Evolutionary conservation across 2,888 invertebrate species (phyloP).

Genomic region (Bellardia pandia): DNA sequence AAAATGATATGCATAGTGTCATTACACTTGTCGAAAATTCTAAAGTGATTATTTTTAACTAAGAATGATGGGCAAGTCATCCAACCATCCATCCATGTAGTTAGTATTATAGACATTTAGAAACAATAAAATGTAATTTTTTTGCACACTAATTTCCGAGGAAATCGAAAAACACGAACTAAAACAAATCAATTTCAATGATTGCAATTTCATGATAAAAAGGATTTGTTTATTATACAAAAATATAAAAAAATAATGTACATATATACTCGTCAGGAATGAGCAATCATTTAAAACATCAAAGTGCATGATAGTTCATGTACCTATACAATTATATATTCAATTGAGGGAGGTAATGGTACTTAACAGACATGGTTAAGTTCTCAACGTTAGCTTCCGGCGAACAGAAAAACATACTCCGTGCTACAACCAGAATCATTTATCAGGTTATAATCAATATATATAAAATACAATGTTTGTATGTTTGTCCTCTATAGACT

Average conservation of each 20-base stretch:
- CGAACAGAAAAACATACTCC: too few species aligned
- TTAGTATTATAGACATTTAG: constrained; percentile 9
- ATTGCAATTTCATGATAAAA: constrained; percentile 41
- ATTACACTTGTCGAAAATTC: constrained; percentile 73
- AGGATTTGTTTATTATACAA: not conserved
- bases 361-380: not conserved
- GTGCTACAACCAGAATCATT: too few species aligned
- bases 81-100: not conserved
- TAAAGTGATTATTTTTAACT: constrained; percentile 70
- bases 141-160: constrained; percentile 47
- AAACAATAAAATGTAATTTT: constrained; percentile 48
- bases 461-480: too few species aligned
- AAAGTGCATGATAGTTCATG: not conserved
- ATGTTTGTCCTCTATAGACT: too few species aligned
- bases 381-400: not conserved
- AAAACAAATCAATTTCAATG: constrained; percentile 56
- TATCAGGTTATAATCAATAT: too few species aligned
- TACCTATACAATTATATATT: not conserved
- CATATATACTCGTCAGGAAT: not conserved
- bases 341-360: not conserved
- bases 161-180: constrained; percentile 35
- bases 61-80: constrained; percentile 65
- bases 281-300: not conserved
- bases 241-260: not conserved
- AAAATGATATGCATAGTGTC: constrained; percentile 71